These are phyloP conservation scores for Hippocampus zosterae DNA, from an alignment of 2,113 vertebrate genomes.

Conservation along the genomic window DNA sequence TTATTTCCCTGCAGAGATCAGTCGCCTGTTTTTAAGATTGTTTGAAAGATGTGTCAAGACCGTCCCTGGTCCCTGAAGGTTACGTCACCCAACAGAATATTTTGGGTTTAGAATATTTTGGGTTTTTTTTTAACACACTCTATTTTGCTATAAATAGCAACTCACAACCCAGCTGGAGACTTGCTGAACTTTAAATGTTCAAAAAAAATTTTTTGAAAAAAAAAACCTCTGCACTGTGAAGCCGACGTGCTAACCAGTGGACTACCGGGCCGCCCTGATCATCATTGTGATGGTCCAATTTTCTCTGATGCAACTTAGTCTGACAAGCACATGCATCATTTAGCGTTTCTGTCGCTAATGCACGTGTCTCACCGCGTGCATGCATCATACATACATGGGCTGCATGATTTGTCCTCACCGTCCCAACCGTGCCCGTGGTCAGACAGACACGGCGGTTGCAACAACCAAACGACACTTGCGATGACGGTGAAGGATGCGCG, in stretches of 20 bases:
- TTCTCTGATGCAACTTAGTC: background rate
- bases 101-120: too few species aligned
- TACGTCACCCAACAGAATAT: background rate
- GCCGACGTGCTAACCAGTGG: too few species aligned
- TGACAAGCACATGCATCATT: background rate
- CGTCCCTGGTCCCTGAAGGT: background rate
- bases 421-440: background rate
- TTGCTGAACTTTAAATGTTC: background rate
- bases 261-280: too few species aligned
- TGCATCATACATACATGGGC: background rate
- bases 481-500: constrained; percentile 33
- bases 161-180: background rate
- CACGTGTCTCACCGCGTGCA: background rate
- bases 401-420: background rate
- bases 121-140: background rate
- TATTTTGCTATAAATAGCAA: background rate
- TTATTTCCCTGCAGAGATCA: background rate
- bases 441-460: background rate
- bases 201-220: too few species aligned
- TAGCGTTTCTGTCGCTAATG: background rate
- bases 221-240: too few species aligned
- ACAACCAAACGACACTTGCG: background rate
- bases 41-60: constrained; percentile 29
- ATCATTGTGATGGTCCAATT: background rate
- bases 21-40: background rate